These are phyloP conservation scores for Philantomba maxwellii DNA, from an alignment of 2,113 vertebrate species.

Conservation along the genomic window DNA sequence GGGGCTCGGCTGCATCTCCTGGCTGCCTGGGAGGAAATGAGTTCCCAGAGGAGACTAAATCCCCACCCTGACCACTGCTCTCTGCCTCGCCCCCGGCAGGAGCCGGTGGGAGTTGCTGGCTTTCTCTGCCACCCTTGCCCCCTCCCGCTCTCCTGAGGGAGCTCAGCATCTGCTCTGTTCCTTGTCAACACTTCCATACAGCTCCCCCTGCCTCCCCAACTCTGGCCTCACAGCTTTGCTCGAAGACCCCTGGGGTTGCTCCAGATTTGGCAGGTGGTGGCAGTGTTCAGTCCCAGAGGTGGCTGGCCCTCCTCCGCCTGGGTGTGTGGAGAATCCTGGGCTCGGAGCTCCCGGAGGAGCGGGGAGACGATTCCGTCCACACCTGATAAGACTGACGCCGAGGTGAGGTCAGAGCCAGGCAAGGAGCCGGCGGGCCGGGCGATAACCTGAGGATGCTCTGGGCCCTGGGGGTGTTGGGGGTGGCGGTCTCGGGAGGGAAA, in stretches of 20 bases:
- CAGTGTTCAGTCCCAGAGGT: not conserved
- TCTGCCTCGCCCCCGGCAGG: not conserved
- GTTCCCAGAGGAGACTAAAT: not conserved
- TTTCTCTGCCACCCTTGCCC: not conserved
- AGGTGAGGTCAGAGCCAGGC: constrained; percentile 54
- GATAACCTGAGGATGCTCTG: constrained; percentile 30
- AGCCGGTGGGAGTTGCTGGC: not conserved
- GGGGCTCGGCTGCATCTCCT: not conserved
- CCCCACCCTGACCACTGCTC: not conserved
- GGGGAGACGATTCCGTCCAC: constrained; percentile 24
- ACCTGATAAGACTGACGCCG: constrained; percentile 70
- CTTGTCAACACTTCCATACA: constrained; percentile 1
- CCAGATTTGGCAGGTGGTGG: not conserved
- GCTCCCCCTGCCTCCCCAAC: not conserved
- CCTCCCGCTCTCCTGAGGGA: not conserved
- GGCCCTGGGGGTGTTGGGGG: not conserved
- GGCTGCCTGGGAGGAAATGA: not conserved
- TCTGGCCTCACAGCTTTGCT: not conserved
- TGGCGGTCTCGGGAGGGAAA: not conserved
- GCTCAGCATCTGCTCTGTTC: not conserved
- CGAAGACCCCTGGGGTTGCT: not conserved
- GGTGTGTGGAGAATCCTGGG: not conserved
- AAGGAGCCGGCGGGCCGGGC: not conserved
- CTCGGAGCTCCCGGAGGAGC: not conserved
- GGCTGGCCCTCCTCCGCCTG: not conserved